Percentiles rank a stretch among this genome's conserved stretches.
Evolutionary conservation across 2,888 invertebrate species (phyloP).

Genomic region (Mimachlamys varia): DNA sequence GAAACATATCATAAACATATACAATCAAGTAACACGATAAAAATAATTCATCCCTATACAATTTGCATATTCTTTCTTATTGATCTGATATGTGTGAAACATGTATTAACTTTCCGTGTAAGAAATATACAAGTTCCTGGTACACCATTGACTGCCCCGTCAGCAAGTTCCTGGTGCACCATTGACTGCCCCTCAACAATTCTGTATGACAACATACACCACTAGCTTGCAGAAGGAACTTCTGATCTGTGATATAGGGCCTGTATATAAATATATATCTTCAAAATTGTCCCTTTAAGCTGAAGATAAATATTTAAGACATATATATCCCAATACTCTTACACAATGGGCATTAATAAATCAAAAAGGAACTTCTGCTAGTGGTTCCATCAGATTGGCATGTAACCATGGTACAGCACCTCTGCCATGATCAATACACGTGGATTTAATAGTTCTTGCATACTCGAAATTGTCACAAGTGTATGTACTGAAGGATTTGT

Average conservation of each 20-base stretch:
- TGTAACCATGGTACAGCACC: background rate
- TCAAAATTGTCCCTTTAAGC: background rate
- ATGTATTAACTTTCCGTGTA: background rate
- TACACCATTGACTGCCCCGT: background rate
- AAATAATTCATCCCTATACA: conserved; percentile 10
- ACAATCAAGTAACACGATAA: background rate
- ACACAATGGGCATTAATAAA: background rate
- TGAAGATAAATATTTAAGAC: background rate
- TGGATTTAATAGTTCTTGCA: background rate
- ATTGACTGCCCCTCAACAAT: no score
- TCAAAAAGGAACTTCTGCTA: background rate
- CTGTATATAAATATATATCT: background rate
- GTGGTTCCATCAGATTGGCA: background rate
- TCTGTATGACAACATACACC: background rate
- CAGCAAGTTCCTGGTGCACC: no score
- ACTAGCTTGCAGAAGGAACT: background rate
- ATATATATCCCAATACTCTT: background rate
- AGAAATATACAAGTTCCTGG: background rate
- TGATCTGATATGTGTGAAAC: background rate
- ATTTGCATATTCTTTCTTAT: background rate
- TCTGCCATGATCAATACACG: background rate
- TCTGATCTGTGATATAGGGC: no score
- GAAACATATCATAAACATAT: background rate
- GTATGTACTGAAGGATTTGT: no score
- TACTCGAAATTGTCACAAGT: background rate